Percentiles rank a stretch among this genome's conserved stretches.
Evolutionary conservation across 2,797 vertebrate species (phyloP).

Genomic region (Gambusia yucatana): DNA sequence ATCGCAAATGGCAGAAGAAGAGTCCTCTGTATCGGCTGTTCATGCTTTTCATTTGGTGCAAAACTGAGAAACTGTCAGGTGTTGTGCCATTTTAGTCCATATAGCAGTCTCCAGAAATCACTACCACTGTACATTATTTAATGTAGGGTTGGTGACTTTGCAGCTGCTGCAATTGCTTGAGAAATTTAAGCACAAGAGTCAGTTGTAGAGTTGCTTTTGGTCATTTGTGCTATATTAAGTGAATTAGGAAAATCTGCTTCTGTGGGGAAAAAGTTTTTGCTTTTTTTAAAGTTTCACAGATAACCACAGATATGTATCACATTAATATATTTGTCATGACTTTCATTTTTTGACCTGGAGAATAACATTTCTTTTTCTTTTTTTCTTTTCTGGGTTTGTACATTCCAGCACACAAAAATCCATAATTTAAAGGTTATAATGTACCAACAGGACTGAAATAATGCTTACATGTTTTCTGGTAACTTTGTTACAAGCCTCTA

Average conservation of each 20-base stretch:
- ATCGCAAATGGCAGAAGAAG: neutral
- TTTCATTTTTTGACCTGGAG: neutral
- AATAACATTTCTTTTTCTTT: neutral
- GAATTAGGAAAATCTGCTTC: neutral
- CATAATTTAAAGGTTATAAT: neutral
- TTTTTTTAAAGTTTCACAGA: neutral
- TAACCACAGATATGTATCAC: neutral
- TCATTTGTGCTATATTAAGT: neutral
- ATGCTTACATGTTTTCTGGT: neutral
- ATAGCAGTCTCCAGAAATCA: slow-evolving; percentile 72
- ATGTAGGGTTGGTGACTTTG: neutral
- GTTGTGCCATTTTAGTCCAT: slow-evolving; percentile 68
- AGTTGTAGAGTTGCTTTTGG: neutral
- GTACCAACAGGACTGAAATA: neutral
- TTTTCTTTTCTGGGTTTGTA: neutral
- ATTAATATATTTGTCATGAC: neutral
- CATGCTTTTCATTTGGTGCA: slow-evolving; percentile 56
- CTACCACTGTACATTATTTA: slow-evolving; percentile 22
- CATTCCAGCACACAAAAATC: neutral
- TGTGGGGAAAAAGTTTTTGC: neutral
- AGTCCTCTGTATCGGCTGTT: slow-evolving; percentile 3
- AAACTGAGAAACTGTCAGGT: slow-evolving; percentile 68
- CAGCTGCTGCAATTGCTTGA: neutral
- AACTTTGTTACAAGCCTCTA: neutral
- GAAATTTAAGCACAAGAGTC: neutral